Base-by-base conservation (phyloP, 2,113 vertebrate species). In the Pheucticus melanocephalus region DNA sequence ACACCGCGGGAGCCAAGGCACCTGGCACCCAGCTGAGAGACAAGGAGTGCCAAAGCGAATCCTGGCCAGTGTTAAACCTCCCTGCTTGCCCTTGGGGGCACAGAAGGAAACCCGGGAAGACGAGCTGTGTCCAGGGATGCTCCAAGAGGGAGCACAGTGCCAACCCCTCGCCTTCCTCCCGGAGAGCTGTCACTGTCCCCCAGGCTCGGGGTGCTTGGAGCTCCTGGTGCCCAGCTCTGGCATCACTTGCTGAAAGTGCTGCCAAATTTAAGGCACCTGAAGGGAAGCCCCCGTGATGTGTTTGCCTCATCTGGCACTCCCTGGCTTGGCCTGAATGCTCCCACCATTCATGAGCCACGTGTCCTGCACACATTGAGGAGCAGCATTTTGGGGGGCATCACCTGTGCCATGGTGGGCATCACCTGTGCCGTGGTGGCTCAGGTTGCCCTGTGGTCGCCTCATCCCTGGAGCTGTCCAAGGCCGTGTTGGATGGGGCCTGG, bases 1-100 rank as follows among this genome's bases (percentile, higher is more conserved):
- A 30, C 40, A 5, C 1, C 0, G 1, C 0, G 2, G 44, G 35
- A 39, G 12, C 0, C 0, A 24, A 45, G 33, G 56, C 54, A 88
- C 14, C 20, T 5, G 2, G 61, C 2, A 5, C 20, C 48, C 69
- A 7, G 50, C 54, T 22, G 21, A 42, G 37, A 60, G 61, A 33
- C 6, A 7, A 18, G 17, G 24, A 48, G 5, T 47, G 30, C 37
- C 72, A 19, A 4, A 63, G 28, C 21, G 9, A 73, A 42, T 2
- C 18, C 1, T 2, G 51, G 12, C 23, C 45, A 10, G 14, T 8
- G 27, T 25, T 76, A 37, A 76, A 54, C 1, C 2, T 17, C 72
- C 72, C 64, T 15, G 37, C 59, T 69, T 14, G 7, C 66, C 47
- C 7, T 57, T 2, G 8, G 24, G 11, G 44, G 88, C 10, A 8